Percentiles rank a stretch among this genome's conserved stretches.
Conservation (phyloP, 2,113 vertebrate genomes). For the Monarcha castaneiventris region DNA sequence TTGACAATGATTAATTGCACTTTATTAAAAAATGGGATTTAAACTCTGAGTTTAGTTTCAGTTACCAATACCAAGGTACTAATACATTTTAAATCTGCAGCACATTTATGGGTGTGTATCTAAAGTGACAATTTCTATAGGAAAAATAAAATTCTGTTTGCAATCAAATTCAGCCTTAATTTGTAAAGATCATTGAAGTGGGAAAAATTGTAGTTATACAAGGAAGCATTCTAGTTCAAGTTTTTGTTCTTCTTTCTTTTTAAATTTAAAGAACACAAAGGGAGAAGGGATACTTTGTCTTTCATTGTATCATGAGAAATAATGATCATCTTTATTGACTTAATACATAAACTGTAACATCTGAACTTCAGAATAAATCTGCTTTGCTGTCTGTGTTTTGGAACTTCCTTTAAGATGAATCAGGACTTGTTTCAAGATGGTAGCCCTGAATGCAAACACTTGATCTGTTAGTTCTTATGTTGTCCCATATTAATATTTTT, state of each 20-base stretch:
- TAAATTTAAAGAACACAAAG: not conserved
- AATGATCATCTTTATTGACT: not conserved
- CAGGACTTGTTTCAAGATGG: not conserved
- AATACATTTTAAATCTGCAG: not conserved
- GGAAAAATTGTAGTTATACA: not conserved
- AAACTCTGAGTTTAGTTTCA: conserved; percentile 30
- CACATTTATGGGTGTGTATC: not conserved
- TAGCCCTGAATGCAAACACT: not conserved
- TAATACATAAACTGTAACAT: not conserved
- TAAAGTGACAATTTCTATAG: not conserved
- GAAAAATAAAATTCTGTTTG: conserved; percentile 5
- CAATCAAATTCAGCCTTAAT: not conserved
- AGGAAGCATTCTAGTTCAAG: not conserved
- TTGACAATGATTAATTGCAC: not conserved
- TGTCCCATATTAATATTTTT: not conserved
- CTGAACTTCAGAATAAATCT: not conserved
- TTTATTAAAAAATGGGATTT: conserved; percentile 26
- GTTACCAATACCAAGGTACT: not conserved
- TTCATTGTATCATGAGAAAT: not conserved
- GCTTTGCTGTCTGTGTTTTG: not conserved
- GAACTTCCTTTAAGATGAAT: not conserved
- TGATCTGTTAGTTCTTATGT: not conserved
- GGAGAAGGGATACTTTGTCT: not conserved
- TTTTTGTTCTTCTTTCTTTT: not conserved
- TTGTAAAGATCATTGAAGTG: not conserved